Base-by-base conservation (phyloP, 2,113 vertebrate species). In the Ibidorhyncha struthersii region DNA sequence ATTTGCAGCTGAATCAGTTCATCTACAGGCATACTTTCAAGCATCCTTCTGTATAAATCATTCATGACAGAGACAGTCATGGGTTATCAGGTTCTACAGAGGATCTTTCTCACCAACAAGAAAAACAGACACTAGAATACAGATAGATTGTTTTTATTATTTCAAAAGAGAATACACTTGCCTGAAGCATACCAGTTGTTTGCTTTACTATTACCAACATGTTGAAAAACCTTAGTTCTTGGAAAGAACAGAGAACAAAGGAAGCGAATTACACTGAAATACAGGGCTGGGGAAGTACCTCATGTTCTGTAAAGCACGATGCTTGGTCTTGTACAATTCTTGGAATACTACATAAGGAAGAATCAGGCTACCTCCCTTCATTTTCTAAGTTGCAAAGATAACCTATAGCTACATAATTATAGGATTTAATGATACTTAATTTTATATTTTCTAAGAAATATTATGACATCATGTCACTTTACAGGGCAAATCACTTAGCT, bases 371-470 rank as follows among this genome's bases (percentile, higher is more conserved):
- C 40, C 69, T 2, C 3, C 47, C 34, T 91, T 38, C 29, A 82
- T 32, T 76, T 97, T 67, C 43, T 70, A 74, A 96, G 59, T 34
- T 63, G 65, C 67, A 93, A 94, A 90, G 65, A 90, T 95, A 92
- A 96, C 67, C 72, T 87, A 82, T 84, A 93, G 59, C 50, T 94
- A 53, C 55, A 10, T 77, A 80, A 93, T 95, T 92, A 84, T 18
- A 79, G 93, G 63, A 84, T 72, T 85, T 94, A 90, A 92, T 79
- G 55, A 94, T 78, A 95, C 65, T 92, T 96, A 93, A 96, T 94
- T 95, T 74, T 45, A 45, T 91, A 89, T 90, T 96, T 92, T 94
- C 83, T 93, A 93, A 82, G 69, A 90, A 94, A 93, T 95, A 95
- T 83, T 94, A 90, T 84, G 67, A 92, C 82, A 92, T 74, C 78